Conservation (phyloP, 1,140 invertebrate species). For the Hetaerina americana region DNA sequence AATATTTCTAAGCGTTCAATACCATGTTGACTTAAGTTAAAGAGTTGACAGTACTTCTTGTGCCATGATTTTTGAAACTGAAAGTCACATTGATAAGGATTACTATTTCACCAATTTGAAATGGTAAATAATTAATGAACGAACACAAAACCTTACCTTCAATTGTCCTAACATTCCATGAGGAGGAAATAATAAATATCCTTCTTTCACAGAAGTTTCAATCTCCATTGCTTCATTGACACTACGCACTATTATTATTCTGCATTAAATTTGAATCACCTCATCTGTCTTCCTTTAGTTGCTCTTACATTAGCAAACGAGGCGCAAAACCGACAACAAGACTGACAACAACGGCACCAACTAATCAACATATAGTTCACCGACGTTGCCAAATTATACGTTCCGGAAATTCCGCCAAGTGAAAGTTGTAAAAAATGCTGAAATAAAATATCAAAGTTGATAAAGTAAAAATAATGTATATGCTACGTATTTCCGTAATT, state of each 20-base stretch:
- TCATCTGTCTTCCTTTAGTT: not conserved
- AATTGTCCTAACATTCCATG: slow-evolving; percentile 42
- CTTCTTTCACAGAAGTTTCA: slow-evolving; percentile 49
- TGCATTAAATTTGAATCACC: not conserved
- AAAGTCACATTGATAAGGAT: slow-evolving; percentile 15
- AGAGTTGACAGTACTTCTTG: slow-evolving; percentile 61
- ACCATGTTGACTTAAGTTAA: slow-evolving; percentile 66
- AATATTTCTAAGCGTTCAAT: slow-evolving; percentile 72
- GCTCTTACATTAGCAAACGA: no score
- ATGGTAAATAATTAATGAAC: not conserved
- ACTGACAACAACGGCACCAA: not conserved
- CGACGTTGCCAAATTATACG: not conserved
- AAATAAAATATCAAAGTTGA: no score
- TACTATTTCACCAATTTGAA: not conserved
- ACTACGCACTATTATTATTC: not conserved
- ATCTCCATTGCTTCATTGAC: slow-evolving; percentile 36
- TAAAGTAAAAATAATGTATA: no score
- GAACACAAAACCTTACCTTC: slow-evolving; percentile 29
- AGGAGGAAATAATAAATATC: slow-evolving; percentile 51
- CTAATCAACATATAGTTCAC: not conserved
- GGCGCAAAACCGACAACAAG: no score
- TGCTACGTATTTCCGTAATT: no score
- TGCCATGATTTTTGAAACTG: slow-evolving; percentile 60
- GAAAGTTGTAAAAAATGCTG: not conserved
- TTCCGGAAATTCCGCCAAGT: not conserved